A percentile compares a stretch with the other conserved stretches of the same genome.
These are phyloP conservation scores for Suricata suricatta DNA, from an alignment of 2,113 vertebrate species.

Conservation along the genomic window DNA sequence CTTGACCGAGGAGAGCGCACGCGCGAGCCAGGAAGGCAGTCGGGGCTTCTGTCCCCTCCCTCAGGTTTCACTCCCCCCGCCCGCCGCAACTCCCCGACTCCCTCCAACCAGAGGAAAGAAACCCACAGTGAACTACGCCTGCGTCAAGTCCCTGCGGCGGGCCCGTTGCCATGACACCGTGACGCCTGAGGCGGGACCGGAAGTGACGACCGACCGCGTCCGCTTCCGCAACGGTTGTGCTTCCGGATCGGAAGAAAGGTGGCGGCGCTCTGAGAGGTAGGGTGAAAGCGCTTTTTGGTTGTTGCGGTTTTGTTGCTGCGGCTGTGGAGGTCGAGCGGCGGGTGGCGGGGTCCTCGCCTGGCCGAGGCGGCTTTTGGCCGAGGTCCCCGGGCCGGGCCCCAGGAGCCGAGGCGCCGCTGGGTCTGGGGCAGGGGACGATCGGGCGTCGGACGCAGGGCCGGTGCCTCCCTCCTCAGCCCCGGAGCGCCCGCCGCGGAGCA, in stretches of 20 bases:
- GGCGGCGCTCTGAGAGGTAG: fast-evolving
- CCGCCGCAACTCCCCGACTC: no score
- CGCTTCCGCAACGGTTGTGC: fast-evolving
- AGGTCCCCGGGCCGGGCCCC: background rate
- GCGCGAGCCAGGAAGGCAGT: background rate
- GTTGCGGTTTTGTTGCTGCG: background rate
- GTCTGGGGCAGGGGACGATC: background rate
- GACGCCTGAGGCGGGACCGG: background rate
- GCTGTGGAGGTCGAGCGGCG: fast-evolving
- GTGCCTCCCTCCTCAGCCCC: background rate
- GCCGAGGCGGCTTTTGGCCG: background rate
- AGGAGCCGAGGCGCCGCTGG: background rate
- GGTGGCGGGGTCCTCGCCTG: background rate
- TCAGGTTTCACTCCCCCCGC: fast-evolving
- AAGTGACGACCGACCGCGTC: background rate
- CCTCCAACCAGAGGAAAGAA: fast-evolving
- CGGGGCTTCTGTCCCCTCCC: background rate
- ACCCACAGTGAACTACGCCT: fast-evolving
- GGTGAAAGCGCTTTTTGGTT: fast-evolving
- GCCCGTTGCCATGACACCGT: background rate
- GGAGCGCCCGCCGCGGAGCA: no score
- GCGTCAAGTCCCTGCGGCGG: fast-evolving
- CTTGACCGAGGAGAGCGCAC: background rate
- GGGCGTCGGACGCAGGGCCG: fast-evolving
- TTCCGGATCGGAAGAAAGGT: background rate